A percentile compares a stretch with the other conserved stretches of the same genome.
phyloP scores from a whole-genome alignment of 2,888 invertebrate genomes.

The Caenorhabditis doughertyi region DNA sequence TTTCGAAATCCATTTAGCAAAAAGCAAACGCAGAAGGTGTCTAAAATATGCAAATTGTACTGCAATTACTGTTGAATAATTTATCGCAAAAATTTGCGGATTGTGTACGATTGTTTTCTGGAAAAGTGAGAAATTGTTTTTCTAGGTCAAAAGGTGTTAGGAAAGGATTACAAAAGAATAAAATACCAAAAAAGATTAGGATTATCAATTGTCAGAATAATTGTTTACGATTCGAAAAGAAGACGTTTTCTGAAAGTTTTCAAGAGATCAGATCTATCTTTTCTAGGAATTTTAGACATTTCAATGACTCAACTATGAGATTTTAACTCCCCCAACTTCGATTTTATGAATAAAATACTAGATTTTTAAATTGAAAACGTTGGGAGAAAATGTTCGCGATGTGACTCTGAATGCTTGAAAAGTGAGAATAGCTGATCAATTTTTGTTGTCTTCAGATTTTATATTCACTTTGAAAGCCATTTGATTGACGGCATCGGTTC shows the following conservation, averaged over 20 bases:
- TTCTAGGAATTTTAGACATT: conserved; percentile 5
- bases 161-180: conserved; percentile 2
- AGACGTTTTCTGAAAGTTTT: not conserved
- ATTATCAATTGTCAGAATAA: conserved; percentile 6
- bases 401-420: no score
- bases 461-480: no score
- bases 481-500: no score
- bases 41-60: conserved; percentile 48
- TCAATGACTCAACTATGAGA: conserved; percentile 18
- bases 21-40: not conserved
- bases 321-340: not conserved
- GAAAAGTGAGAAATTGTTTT: conserved; percentile 3
- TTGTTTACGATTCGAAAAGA: not conserved
- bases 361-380: not conserved
- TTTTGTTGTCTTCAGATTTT: no score
- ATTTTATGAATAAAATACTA: not conserved
- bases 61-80: conserved; percentile 48
- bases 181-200: conserved; percentile 13
- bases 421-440: no score
- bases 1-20: conserved; percentile 10
- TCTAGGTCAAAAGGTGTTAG: conserved; percentile 34
- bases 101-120: conserved; percentile 39
- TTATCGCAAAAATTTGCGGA: conserved; percentile 17
- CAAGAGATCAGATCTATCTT: conserved; percentile 12
- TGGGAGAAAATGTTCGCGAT: not conserved